phyloP scores from a whole-genome alignment of 2,797 vertebrate genomes.

The Scolopax rusticola region DNA sequence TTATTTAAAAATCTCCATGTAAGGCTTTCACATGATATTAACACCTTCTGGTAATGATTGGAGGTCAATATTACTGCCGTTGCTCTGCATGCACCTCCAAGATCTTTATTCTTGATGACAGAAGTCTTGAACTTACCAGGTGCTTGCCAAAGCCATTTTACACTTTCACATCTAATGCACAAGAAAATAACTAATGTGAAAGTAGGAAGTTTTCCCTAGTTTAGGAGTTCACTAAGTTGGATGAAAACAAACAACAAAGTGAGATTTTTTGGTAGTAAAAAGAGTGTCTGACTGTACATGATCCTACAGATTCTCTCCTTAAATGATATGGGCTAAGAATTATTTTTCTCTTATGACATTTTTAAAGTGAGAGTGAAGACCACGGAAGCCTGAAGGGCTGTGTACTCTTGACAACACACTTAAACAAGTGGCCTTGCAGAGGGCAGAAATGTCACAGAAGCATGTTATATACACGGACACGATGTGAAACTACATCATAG shows the following conservation, averaged over 20 bases:
- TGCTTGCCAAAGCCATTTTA: not conserved
- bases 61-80: not conserved
- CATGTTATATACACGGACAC: not conserved
- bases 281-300: not conserved
- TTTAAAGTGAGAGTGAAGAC: not conserved
- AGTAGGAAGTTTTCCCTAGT: not conserved
- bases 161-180: not conserved
- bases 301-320: not conserved
- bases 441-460: not conserved
- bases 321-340: rapidly evolving
- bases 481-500: not conserved
- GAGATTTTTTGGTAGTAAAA: not conserved
- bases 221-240: not conserved
- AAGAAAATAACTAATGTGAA: not conserved
- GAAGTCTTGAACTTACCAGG: not conserved
- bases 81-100: not conserved
- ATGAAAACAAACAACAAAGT: not conserved
- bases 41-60: not conserved
- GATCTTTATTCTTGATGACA: not conserved
- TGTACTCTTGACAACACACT: not conserved
- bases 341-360: not conserved
- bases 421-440: not conserved
- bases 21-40: not conserved
- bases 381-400: not conserved
- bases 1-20: not conserved